Evolutionary conservation across 2,797 vertebrate species (phyloP).

Genomic region (Danionella dracula): DNA sequence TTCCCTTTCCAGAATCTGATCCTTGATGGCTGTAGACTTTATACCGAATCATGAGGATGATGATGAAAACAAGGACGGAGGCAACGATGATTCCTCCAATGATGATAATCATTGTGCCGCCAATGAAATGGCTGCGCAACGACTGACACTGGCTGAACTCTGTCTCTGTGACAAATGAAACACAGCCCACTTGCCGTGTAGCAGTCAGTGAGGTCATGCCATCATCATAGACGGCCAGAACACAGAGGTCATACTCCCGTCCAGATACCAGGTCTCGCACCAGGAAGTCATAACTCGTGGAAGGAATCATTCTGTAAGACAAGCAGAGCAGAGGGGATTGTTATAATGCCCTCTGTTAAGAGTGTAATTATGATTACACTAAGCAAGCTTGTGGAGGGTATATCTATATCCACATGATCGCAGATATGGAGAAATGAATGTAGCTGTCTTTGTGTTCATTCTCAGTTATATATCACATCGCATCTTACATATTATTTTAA

Average conservation of each 20-base stretch:
- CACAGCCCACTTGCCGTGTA: slow-evolving; percentile 80
- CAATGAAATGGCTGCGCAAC: slow-evolving; percentile 82
- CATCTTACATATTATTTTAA: no score
- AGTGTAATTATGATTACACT: slow-evolving; percentile 5
- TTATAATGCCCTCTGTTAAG: slow-evolving; percentile 2
- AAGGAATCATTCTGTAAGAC: slow-evolving; percentile 81
- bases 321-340: neutral
- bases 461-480: no score
- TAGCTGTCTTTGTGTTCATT: neutral
- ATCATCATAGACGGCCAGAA: slow-evolving; percentile 82
- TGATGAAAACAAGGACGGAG: slow-evolving; percentile 90
- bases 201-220: slow-evolving; percentile 80
- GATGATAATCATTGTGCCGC: slow-evolving; percentile 92
- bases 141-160: slow-evolving; percentile 80
- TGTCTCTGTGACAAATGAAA: slow-evolving; percentile 80
- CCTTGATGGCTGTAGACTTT: slow-evolving; percentile 85
- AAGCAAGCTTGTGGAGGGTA: neutral
- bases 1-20: slow-evolving; percentile 64
- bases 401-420: slow-evolving; percentile 9
- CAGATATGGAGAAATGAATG: neutral
- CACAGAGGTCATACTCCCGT: slow-evolving; percentile 80
- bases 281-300: slow-evolving; percentile 82
- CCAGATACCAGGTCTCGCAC: slow-evolving; percentile 80
- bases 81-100: slow-evolving; percentile 94
- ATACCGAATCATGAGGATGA: slow-evolving; percentile 92